Base-by-base conservation (phyloP, 2,797 vertebrate species). In the Labroides dimidiatus region DNA sequence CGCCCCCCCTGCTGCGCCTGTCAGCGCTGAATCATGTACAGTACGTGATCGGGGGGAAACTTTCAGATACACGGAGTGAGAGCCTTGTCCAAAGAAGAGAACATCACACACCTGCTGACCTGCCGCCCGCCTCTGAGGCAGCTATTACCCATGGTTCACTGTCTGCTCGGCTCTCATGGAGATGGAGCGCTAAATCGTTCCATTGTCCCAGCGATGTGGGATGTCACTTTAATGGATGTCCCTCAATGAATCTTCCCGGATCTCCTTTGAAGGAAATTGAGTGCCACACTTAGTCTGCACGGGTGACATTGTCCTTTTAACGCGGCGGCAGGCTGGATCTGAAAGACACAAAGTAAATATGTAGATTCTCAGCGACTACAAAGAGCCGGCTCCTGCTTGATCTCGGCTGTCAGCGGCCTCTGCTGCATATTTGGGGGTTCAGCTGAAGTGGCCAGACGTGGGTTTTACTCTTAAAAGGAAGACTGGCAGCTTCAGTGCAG, bases 111-210 rank as follows among this genome's bases (percentile, higher is more conserved):
- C 75, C 73, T 73, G 3, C 21, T 74, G 72, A 82, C 72, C 72
- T 72, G 53, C 60, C 74, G 62, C 64, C 56, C 65, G 79, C 48
- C 56, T 27, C 74, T 2, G 42, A 45, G 62, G 75, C 49, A 37
- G 59, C 70, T 20, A 65, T 73, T 67, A 73, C 75, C 76, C 66
- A 62, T 9, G 56, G 72, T 84, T 84, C 77, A 60, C 68, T 49
- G 75, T 84, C 71, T 27, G 10, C 33, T 20, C 48, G 70, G 53
- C 70, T 76, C 58, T 70, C 63, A 44, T 52, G 44, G 77, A 81
- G 83, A 86, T 80, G 73, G 86, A 84, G 73, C 67, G 49, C 67
- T 77, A 56, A 70, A 84, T 70, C 27, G 74, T 79, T 72, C 76
- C 15, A 72, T 71, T 87, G 78, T 84, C 72, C 75, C 43, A 24